These are phyloP conservation scores for Platichthys stellatus DNA, from an alignment of 2,113 vertebrate species.

Conservation along the genomic window DNA sequence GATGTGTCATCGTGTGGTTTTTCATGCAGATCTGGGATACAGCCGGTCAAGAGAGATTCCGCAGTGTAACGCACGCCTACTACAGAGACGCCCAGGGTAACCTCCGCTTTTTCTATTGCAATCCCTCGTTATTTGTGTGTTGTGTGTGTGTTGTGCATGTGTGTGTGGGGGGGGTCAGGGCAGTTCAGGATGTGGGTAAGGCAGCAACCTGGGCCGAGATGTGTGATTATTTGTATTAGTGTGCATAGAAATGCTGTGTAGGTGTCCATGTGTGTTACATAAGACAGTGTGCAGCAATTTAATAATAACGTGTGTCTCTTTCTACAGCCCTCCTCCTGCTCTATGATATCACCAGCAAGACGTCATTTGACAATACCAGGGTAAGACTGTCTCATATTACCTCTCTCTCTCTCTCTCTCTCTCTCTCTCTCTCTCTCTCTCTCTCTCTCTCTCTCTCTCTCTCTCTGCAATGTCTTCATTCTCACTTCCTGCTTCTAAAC, in stretches of 20 bases:
- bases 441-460: not conserved
- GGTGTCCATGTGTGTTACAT: slow-evolving; percentile 25
- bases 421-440: not conserved
- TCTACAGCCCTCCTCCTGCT: slow-evolving; percentile 92
- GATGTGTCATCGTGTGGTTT: slow-evolving; percentile 57
- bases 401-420: not conserved
- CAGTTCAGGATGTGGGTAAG: slow-evolving; percentile 16
- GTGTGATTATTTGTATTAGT: slow-evolving; percentile 20
- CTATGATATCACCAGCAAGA: slow-evolving; percentile 95
- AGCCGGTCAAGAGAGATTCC: slow-evolving; percentile 96
- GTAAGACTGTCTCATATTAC: slow-evolving; percentile 78
- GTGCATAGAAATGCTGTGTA: slow-evolving; percentile 17
- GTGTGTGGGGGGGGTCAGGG: not conserved
- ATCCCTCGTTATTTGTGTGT: slow-evolving; percentile 24
- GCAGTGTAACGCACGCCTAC: slow-evolving; percentile 97
- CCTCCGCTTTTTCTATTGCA: slow-evolving; percentile 43
- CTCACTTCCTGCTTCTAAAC: slow-evolving; percentile 33
- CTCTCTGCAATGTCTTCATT: not conserved
- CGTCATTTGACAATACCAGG: slow-evolving; percentile 96
- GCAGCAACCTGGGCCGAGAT: slow-evolving; percentile 5
- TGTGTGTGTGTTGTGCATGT: slow-evolving; percentile 16
- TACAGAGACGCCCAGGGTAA: slow-evolving; percentile 98
- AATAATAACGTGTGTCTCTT: slow-evolving; percentile 36
- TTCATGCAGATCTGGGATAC: slow-evolving; percentile 95
- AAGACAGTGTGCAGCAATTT: slow-evolving; percentile 2